phyloP scores from a whole-genome alignment of 1,140 invertebrate species.

The Magallana gigas region DNA sequence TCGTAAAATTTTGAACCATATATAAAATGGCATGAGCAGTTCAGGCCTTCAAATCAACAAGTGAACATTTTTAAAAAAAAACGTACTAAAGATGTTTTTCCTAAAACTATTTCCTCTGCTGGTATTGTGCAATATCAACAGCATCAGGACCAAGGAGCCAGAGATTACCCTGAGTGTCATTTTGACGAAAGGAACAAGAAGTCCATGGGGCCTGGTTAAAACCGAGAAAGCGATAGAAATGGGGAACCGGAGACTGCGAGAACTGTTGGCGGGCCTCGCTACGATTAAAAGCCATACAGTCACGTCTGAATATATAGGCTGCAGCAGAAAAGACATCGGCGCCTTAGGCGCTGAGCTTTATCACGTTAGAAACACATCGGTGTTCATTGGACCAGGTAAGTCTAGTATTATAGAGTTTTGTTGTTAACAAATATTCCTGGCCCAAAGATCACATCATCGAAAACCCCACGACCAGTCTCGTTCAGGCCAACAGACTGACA shows the following conservation, averaged over 20 bases:
- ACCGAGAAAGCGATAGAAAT: background rate
- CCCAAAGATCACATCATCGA: no score
- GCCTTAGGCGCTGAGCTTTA: background rate
- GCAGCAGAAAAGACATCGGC: background rate
- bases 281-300: background rate
- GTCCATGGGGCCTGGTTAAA: background rate
- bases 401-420: no score
- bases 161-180: background rate
- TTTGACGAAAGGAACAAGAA: background rate
- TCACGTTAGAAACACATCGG: background rate
- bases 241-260: background rate
- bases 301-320: background rate
- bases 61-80: no score
- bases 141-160: background rate
- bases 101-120: background rate
- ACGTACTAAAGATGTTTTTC: no score
- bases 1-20: no score
- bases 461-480: no score
- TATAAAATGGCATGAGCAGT: no score
- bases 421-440: no score
- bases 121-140: background rate
- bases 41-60: no score
- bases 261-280: background rate
- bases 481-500: no score
- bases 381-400: background rate